Base-by-base conservation (phyloP, 2,888 invertebrate genomes). In the Zootermopsis nevadensis region DNA sequence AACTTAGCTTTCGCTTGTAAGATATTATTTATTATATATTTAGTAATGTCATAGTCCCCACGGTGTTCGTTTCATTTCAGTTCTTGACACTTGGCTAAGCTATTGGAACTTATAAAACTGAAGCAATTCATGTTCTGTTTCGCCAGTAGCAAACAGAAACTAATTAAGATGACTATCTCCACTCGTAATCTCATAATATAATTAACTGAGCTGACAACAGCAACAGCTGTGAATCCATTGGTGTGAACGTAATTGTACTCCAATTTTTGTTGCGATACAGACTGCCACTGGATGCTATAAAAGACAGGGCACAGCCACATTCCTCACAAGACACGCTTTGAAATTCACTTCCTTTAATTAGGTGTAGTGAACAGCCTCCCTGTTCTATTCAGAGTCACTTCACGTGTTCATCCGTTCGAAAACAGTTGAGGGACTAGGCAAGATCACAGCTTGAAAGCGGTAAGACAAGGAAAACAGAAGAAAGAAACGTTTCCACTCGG, bases 321-420 rank as follows among this genome's bases (percentile, higher is more conserved):
- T 33, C 33, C 69, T 33, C 33, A 33, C 8, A 33, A 69, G 69
- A 30, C 30, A 33, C 33, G 33, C 33, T 69, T 69, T 69, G 69
- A 69, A 67, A 69, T 69, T 69, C 69, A 12, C 33, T 69, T 69
- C 69, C 69, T 69, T 69, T 69, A 69, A 69, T 69, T 69, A 69
- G 31, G 15, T 7, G 69, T 12, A 69, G 33, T 33, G 69, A 69
- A 69, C 33, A 33, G 31, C 69, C 33, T 30, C 7, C 69, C 33
- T 22, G 4, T 22, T 12, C 33, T 19, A 7, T 33, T 1, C 33
- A 15, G 27, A 27, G 7, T 15, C 3, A 69, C 69, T 31, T 33
- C 33, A 0, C 69, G 1, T 33, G 33, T 19, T 69, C 69, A 69
- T 19, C 33, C 69, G 33, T 69, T 69, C 33, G 69, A 33, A 33